Conservation (phyloP, 2,888 invertebrate species). For the Lysandra bellargus region DNA sequence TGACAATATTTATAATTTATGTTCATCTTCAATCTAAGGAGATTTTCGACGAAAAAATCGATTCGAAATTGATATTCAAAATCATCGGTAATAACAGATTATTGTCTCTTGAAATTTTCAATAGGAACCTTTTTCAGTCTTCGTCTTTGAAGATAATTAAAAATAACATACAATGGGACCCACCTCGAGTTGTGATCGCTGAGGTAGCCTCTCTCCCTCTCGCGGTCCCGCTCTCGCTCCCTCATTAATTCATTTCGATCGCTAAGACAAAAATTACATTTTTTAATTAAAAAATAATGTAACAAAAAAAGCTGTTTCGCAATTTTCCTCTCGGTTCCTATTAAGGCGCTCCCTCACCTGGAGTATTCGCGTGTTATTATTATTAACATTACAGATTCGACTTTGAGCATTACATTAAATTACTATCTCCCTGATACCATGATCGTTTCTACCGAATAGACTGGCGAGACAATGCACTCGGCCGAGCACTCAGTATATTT, state of each 20-base stretch:
- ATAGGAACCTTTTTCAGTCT: conserved; percentile 13
- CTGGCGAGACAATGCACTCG: too few species aligned
- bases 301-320: not conserved
- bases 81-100: not conserved
- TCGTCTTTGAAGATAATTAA: conserved; percentile 23
- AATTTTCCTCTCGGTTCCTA: conserved; percentile 15
- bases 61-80: conserved; percentile 15
- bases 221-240: conserved; percentile 87
- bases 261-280: conserved; percentile 58
- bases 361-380: too few species aligned
- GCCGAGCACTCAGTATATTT: too few species aligned
- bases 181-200: conserved; percentile 91
- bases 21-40: not conserved
- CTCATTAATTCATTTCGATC: conserved; percentile 92
- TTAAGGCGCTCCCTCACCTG: not conserved
- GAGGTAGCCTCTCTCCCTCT: conserved; percentile 84
- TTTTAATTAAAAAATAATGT: conserved; percentile 34
- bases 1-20: not conserved
- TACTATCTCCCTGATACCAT: too few species aligned
- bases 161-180: conserved; percentile 37
- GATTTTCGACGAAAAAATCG: not conserved
- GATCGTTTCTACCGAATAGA: too few species aligned
- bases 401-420: too few species aligned
- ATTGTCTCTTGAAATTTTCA: not conserved
- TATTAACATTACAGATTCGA: too few species aligned